Conservation (phyloP, 2,797 vertebrate species). For the Atherinosoma microstoma region DNA sequence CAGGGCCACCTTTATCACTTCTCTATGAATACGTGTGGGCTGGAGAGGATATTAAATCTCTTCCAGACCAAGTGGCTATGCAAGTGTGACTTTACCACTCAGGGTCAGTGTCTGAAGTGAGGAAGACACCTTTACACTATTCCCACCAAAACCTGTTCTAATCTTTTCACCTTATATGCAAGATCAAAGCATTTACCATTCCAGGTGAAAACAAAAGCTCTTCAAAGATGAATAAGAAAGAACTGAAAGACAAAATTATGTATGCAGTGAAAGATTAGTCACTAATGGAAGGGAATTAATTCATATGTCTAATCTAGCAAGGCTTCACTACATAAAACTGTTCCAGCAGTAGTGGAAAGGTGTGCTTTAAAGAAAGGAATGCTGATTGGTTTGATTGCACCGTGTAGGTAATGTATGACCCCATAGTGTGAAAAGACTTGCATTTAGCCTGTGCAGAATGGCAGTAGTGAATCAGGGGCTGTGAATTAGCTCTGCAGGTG, state of each 20-base stretch:
- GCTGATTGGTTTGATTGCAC: constrained; percentile 72
- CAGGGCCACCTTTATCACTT: constrained; percentile 53
- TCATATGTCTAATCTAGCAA: constrained; percentile 23
- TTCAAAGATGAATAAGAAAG: constrained; percentile 19
- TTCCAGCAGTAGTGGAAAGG: constrained; percentile 43
- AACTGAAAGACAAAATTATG: constrained; percentile 39
- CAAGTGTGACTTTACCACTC: constrained; percentile 44
- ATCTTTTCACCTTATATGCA: constrained; percentile 27
- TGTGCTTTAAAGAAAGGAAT: constrained; percentile 58
- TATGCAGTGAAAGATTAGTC: constrained; percentile 39
- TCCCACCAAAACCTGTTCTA: constrained; percentile 32
- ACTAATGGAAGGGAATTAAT: constrained; percentile 17
- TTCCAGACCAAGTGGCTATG: constrained; percentile 24
- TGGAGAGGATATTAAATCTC: constrained; percentile 37
- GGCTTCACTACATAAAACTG: constrained; percentile 11
- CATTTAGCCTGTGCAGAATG: constrained; percentile 50
- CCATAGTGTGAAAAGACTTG: constrained; percentile 57
- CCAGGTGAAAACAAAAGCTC: constrained; percentile 23
- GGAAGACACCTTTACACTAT: constrained; percentile 11
- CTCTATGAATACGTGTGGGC: constrained; percentile 40
- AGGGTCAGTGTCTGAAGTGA: constrained; percentile 42
- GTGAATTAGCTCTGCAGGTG: constrained; percentile 81
- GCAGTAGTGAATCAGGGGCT: constrained; percentile 66
- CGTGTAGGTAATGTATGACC: constrained; percentile 50
- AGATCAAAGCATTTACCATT: constrained; percentile 33